Base-by-base conservation (phyloP, 2,888 invertebrate genomes). In the Catocala nupta region DNA sequence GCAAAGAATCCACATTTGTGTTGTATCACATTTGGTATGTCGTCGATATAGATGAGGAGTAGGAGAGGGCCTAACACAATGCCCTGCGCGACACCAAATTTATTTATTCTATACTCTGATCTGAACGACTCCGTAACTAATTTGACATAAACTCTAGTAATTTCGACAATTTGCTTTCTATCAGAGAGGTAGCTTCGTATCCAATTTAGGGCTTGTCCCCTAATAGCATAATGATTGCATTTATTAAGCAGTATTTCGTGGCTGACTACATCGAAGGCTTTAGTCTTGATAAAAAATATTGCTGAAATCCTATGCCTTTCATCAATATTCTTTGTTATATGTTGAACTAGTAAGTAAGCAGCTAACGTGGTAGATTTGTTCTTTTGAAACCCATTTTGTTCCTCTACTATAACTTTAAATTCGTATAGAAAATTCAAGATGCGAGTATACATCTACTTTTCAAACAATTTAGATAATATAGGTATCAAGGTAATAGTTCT, bases 391-490 rank as follows among this genome's bases (percentile, higher is more conserved):
- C 65, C 65, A 50, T 58, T 49, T 57, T 59, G 59, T 39, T 59
- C 62, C 10, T 59, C 16, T n/a, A 9, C 34, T 36, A 65, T 50
- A 7, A 61, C n/a, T 1, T 58, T 12, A 36, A 42, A 13, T 10
- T 53, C 25, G 7, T 50, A 39, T 3, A 65, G 9, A 43, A 61
- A 65, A 10, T 51, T 45, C 5, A n/a, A 13, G 0, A 58, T 12
- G 0, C 51, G 54, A 10, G 8, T 25, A n/a, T 61, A 39, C 49
- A 65, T 61, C 9, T 58, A 39, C 45, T 61, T 65, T 55, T 66
- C 72, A 25, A 63, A 57, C 11, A 70, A 42, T 59, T 73, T 70
- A 3, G 68, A 68, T 5, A 70, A 55, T 10, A 65, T 63, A 9
- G 69, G 59, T 33, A 65, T 57, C 3, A 65, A 55, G 5, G 67